phyloP scores from a whole-genome alignment of 2,888 invertebrate genomes.

The Ornithoptera alexandrae region DNA sequence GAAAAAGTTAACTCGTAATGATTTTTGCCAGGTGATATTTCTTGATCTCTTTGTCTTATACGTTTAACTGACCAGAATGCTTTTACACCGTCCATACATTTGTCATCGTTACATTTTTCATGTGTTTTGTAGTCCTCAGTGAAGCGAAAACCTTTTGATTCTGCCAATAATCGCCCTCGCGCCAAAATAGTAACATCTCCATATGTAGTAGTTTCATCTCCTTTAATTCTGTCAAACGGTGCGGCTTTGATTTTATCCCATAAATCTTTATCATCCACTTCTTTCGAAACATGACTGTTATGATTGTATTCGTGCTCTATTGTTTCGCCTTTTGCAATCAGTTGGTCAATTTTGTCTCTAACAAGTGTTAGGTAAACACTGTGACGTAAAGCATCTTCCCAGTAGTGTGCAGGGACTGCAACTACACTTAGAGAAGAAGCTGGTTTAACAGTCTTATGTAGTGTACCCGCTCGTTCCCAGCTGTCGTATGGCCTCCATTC shows the following conservation, averaged over 20 bases:
- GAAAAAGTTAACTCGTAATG: constrained; percentile 85
- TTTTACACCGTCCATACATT: constrained; percentile 75
- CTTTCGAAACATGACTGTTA: constrained; percentile 48
- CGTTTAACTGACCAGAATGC: constrained; percentile 86
- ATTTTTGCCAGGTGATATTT: constrained; percentile 65
- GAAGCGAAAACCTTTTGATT: constrained; percentile 76
- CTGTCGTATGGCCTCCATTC: constrained; percentile 55
- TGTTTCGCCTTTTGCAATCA: constrained; percentile 62
- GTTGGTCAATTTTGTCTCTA: constrained; percentile 76
- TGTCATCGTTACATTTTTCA: constrained; percentile 62
- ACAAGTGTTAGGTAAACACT: constrained; percentile 83
- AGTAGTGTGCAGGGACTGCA: constrained; percentile 70
- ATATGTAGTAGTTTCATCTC: constrained; percentile 73
- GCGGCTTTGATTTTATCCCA: constrained; percentile 75
- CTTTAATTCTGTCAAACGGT: constrained; percentile 61
- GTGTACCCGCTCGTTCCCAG: constrained; percentile 45
- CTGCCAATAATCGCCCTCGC: constrained; percentile 81
- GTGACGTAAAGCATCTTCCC: constrained; percentile 85
- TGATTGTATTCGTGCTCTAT: constrained; percentile 49
- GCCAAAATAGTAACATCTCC: constrained; percentile 84
- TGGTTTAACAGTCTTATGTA: constrained; percentile 52
- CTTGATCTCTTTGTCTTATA: constrained; percentile 81
- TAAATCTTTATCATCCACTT: constrained; percentile 67
- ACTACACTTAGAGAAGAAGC: constrained; percentile 44
- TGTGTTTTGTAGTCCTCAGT: constrained; percentile 67